phyloP scores from a whole-genome alignment of 2,888 invertebrate genomes.

The Hirtodrosophila histrioides region DNA sequence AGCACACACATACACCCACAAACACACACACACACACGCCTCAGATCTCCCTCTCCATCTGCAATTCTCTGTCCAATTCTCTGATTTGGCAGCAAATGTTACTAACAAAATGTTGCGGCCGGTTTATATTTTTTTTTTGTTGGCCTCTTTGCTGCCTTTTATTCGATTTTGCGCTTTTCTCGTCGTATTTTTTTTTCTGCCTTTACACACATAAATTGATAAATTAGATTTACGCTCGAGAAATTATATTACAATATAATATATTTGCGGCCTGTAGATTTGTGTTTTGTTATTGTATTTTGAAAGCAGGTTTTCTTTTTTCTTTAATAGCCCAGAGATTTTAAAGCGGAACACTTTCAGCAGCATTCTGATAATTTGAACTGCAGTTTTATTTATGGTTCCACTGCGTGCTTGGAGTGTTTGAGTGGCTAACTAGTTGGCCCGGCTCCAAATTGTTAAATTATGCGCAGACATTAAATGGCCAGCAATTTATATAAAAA shows the following conservation, averaged over 20 bases:
- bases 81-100: slow-evolving; percentile 58
- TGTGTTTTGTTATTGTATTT: slow-evolving; percentile 54
- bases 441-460: slow-evolving; percentile 27
- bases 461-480: slow-evolving; percentile 46
- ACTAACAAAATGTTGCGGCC: slow-evolving; percentile 54
- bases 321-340: slow-evolving; percentile 47
- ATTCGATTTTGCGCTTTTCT: slow-evolving; percentile 58
- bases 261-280: slow-evolving; percentile 58
- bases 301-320: slow-evolving; percentile 24
- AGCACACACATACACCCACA: slow-evolving; percentile 7
- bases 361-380: slow-evolving; percentile 3
- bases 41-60: slow-evolving; percentile 4
- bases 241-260: slow-evolving; percentile 80
- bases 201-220: slow-evolving; percentile 72
- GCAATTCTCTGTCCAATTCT: slow-evolving; percentile 34
- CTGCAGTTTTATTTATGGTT: slow-evolving; percentile 54
- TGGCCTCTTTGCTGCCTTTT: slow-evolving; percentile 51
- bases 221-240: slow-evolving; percentile 80
- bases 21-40: slow-evolving; percentile 8
- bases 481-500: slow-evolving; percentile 27
- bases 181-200: slow-evolving; percentile 17
- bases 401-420: slow-evolving; percentile 37
- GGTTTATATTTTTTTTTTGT: slow-evolving; percentile 27
- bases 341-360: slow-evolving; percentile 37
- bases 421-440: slow-evolving; percentile 23